A percentile compares a stretch with the other conserved stretches of the same genome.
Evolutionary conservation across 2,797 vertebrate genomes (phyloP).

Genomic region (Ammospiza maritima): DNA sequence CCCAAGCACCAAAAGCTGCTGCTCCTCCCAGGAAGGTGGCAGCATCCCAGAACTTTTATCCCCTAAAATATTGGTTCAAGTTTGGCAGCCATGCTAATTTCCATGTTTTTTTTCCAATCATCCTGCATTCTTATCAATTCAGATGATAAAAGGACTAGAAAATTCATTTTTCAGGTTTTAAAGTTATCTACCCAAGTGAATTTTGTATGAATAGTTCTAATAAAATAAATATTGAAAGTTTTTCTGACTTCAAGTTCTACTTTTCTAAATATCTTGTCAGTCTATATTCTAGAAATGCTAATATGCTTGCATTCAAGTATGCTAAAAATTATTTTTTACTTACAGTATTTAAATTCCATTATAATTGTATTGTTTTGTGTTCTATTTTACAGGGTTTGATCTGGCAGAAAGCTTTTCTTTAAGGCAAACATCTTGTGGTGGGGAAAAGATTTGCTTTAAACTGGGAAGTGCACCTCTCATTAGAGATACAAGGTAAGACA

Average conservation of each 20-base stretch:
- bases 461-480: constrained; percentile 89
- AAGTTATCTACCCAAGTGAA: not conserved
- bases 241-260: not conserved
- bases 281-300: not conserved
- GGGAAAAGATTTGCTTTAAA: constrained; percentile 87
- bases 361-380: not conserved
- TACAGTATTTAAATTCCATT: not conserved
- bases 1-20: not conserved
- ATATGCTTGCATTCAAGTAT: not conserved
- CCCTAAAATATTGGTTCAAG: not conserved
- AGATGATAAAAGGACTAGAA: not conserved
- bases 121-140: not conserved
- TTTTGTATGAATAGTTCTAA: not conserved
- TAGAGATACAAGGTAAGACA: constrained; percentile 86
- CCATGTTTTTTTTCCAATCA: not conserved
- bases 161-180: not conserved
- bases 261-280: constrained; percentile 18
- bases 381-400: constrained; percentile 88
- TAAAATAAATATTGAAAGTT: constrained; percentile 20
- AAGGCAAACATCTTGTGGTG: constrained; percentile 83
- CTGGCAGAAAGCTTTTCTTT: constrained; percentile 91
- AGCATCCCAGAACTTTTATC: not conserved
- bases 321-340: constrained; percentile 15
- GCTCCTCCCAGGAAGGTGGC: not conserved
- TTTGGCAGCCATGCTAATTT: not conserved